phyloP scores from a whole-genome alignment of 2,888 invertebrate species.

The Pecten maximus region DNA sequence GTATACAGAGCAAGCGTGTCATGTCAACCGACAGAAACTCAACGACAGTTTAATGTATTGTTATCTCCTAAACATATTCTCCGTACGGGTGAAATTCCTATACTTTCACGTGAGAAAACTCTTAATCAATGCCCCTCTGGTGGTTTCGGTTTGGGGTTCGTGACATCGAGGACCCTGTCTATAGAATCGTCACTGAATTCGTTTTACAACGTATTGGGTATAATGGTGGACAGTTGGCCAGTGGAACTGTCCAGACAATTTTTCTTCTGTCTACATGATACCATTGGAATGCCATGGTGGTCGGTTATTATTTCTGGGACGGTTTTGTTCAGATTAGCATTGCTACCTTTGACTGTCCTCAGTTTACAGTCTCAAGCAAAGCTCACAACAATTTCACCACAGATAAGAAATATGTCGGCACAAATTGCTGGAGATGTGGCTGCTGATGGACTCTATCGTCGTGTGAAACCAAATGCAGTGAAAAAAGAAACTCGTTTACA shows the following conservation, averaged over 20 bases:
- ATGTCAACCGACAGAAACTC: neutral
- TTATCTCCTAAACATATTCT: neutral
- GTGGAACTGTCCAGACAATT: neutral
- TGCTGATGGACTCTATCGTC: neutral
- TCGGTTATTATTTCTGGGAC: neutral
- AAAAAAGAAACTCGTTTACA: neutral
- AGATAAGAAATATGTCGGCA: neutral
- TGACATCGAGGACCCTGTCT: neutral
- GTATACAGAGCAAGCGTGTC: neutral
- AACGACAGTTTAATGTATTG: neutral
- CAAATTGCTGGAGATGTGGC: neutral
- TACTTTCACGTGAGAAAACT: neutral
- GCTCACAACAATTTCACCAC: neutral
- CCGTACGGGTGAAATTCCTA: neutral
- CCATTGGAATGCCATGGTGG: neutral
- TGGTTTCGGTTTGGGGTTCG: neutral
- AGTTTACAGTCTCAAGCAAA: neutral
- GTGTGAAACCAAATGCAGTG: neutral
- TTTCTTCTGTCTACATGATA: neutral
- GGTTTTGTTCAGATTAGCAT: neutral
- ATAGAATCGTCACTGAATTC: neutral
- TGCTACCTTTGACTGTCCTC: neutral
- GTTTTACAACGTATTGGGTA: neutral
- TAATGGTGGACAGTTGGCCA: neutral
- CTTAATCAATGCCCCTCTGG: neutral